Evolutionary conservation across 2,113 vertebrate species (phyloP), one percentile per base, ranked within the genome.

Genomic region (Melozone crissalis): DNA sequence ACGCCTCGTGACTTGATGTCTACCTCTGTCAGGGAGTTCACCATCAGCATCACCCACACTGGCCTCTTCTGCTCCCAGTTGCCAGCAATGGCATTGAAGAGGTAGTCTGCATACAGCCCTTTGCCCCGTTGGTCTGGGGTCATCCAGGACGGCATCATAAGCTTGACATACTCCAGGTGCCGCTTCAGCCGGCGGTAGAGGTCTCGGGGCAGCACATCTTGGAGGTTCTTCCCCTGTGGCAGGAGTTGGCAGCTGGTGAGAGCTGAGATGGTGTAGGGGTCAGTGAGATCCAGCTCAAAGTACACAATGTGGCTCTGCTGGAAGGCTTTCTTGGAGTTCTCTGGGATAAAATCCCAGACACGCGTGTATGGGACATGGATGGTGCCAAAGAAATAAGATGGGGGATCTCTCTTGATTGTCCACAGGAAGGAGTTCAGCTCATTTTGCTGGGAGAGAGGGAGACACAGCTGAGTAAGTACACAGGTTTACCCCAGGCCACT

Each of bases 121-220:
- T 98, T 98, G 20, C 98, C 98, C 15, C 96, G 95, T 94, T 99
- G 99, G 93, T 99, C 99, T 2, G 98, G 98, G 4, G 98, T 99
- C 98, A 99, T 98, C 99, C 99, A 99, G 1, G 97, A 99, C 0
- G 98, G 98, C 98, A 99, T 98, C 99, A 98, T 99, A 74, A 98
- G 98, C 89, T 98, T 99, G 30, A 99, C 98, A 0, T 98, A 99
- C 82, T 99, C 99, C 23, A 99, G 97, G 96, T 99, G 98, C 82
- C 87, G 92, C 84, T 99, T 99, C 12, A 99, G 98, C 66, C 98
- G 96, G 59, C 80, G 87, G 84, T 99, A 99, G 82, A 99, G 98
- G 95, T 99, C 98, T 15, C 58, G 92, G 39, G 99, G 98, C 35
- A 99, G 98, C 66, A 99, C 98, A 1, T 99, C 98, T 93, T 98